Conservation (phyloP, 2,113 vertebrate species). For the Ranitomeya imitator region DNA sequence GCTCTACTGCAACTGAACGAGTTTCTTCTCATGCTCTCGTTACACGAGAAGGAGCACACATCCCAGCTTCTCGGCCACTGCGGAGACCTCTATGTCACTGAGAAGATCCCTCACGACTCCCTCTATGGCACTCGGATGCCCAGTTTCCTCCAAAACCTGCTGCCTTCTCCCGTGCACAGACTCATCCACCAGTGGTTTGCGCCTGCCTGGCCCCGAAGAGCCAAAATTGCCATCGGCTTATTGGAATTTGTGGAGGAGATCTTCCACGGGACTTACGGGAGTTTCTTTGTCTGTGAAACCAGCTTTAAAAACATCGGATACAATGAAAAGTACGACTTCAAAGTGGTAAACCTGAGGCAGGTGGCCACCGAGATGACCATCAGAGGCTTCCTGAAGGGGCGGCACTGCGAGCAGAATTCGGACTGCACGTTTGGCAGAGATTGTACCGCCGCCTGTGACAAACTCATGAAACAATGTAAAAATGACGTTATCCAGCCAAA, state of each 20-base stretch:
- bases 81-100: conserved; percentile 89
- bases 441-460: conserved; percentile 88
- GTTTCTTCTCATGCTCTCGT: conserved; percentile 88
- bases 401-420: conserved; percentile 83
- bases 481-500: conserved; percentile 90
- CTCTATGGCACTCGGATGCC: conserved; percentile 81
- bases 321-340: conserved; percentile 89
- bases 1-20: conserved; percentile 91
- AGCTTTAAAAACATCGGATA: conserved; percentile 85
- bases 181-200: conserved; percentile 90
- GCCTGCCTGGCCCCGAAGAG: conserved; percentile 89
- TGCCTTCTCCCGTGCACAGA: conserved; percentile 77
- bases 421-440: conserved; percentile 92
- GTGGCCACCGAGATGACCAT: conserved; percentile 85
- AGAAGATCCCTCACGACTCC: conserved; percentile 79
- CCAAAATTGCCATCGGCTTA: conserved; percentile 89
- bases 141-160: conserved; percentile 75
- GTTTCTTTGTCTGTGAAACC: conserved; percentile 91
- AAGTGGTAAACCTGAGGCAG: conserved; percentile 87
- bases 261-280: conserved; percentile 91
- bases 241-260: conserved; percentile 97
- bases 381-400: conserved; percentile 82
- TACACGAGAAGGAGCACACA: conserved; percentile 89
- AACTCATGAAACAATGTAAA: conserved; percentile 90
- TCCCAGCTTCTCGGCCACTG: conserved; percentile 89